These are phyloP conservation scores for Neoscelio sp. DNA, from an alignment of 2,888 invertebrate genomes.

Conservation along the genomic window DNA sequence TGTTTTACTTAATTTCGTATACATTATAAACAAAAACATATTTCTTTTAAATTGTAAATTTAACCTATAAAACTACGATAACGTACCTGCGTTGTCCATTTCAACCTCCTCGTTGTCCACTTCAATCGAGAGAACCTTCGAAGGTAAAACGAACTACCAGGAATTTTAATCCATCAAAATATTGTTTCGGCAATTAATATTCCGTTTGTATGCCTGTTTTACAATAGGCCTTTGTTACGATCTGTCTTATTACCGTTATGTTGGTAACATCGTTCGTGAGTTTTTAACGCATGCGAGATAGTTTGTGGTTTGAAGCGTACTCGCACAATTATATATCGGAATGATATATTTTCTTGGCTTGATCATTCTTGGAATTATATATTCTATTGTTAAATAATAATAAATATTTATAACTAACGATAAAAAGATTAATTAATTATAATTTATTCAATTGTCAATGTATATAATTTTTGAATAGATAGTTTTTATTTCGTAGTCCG, in stretches of 20 bases:
- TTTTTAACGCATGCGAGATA: slow-evolving; percentile 1
- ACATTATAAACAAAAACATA: too few species aligned
- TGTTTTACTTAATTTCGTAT: too few species aligned
- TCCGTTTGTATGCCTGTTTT: slow-evolving; percentile 19
- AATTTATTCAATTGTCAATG: too few species aligned
- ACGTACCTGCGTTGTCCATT: slow-evolving; percentile 36
- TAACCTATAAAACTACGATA: slow-evolving; percentile 29
- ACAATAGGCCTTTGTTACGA: slow-evolving; percentile 15
- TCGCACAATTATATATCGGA: too few species aligned
- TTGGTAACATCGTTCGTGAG: slow-evolving; percentile 26
- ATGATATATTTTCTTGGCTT: too few species aligned
- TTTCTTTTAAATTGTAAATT: too few species aligned
- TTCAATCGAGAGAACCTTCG: slow-evolving; percentile 15
- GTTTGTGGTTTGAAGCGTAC: neutral
- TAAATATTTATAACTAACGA: too few species aligned
- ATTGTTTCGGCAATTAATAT: slow-evolving; percentile 30
- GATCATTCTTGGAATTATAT: too few species aligned
- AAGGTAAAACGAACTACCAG: slow-evolving; percentile 5
- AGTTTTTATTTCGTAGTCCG: too few species aligned
- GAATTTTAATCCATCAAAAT: slow-evolving; percentile 32
- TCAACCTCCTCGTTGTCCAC: neutral
- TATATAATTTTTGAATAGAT: too few species aligned
- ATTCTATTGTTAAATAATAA: too few species aligned
- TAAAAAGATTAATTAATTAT: too few species aligned
- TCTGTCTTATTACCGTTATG: slow-evolving; percentile 43